Percentiles rank a stretch among this genome's conserved stretches.
These are phyloP conservation scores for Polyodon spathula DNA, from an alignment of 2,113 vertebrate species.

Conservation along the genomic window DNA sequence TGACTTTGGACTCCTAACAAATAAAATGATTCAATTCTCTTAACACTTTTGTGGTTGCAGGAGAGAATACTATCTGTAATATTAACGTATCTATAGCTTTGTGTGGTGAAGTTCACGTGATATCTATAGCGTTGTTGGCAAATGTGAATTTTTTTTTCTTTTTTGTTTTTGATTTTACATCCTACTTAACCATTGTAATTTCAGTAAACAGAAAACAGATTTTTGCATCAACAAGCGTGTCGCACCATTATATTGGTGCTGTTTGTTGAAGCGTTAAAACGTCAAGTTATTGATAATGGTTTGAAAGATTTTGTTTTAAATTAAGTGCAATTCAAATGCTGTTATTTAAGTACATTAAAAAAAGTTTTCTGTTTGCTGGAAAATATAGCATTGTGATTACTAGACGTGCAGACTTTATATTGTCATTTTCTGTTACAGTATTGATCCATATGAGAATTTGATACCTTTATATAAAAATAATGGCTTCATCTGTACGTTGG, in stretches of 20 bases:
- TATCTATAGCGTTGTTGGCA: conserved; percentile 73
- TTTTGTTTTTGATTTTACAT: too few species aligned
- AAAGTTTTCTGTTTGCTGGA: conserved; percentile 97
- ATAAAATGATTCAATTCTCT: conserved; percentile 50
- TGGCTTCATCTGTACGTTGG: conserved; percentile 42
- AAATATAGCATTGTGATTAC: conserved; percentile 70
- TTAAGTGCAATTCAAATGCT: conserved; percentile 62
- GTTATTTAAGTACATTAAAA: conserved; percentile 47
- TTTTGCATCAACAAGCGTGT: conserved; percentile 63
- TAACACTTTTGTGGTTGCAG: conserved; percentile 45
- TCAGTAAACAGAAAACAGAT: conserved; percentile 92
- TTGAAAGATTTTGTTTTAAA: conserved; percentile 33
- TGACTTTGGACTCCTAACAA: conserved; percentile 58
- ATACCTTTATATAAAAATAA: conserved; percentile 41
- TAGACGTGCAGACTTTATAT: conserved; percentile 79
- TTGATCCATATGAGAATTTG: conserved; percentile 75
- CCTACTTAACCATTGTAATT: conserved; percentile 71
- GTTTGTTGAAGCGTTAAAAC: conserved; percentile 68
- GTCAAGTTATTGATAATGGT: conserved; percentile 37
- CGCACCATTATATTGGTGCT: conserved; percentile 36
- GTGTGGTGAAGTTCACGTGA: conserved; percentile 64
- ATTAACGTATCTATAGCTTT: conserved; percentile 46
- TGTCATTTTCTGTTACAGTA: conserved; percentile 90
- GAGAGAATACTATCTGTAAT: conserved; percentile 43
- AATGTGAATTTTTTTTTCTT: too few species aligned